phyloP scores from a whole-genome alignment of 1,140 invertebrate genomes.

The Eueides isabella region DNA sequence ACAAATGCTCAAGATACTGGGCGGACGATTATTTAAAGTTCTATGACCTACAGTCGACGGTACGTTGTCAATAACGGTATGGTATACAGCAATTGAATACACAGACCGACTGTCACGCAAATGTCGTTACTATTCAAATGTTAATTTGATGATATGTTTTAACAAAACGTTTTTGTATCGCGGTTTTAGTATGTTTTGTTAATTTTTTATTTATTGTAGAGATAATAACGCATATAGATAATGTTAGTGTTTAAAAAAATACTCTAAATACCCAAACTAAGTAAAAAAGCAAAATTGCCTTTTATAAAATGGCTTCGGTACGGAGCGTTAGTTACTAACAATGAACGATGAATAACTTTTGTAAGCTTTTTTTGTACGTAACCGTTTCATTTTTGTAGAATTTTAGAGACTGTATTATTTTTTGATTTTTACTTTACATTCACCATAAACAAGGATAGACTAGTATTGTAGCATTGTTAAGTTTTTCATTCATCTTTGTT shows the following conservation, averaged over 20 bases:
- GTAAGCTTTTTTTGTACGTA: background rate
- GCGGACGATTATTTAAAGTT: constrained; percentile 16
- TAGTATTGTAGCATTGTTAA: background rate
- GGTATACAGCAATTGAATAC: constrained; percentile 7
- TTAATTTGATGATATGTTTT: constrained; percentile 18
- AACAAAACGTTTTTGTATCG: constrained; percentile 10
- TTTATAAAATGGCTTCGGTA: background rate
- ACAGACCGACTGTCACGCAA: constrained; percentile 19
- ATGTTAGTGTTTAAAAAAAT: background rate
- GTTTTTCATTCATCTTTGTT: background rate
- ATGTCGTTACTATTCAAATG: constrained; percentile 29
- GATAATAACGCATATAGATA: background rate
- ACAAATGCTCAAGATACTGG: constrained; percentile 10
- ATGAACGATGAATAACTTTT: background rate
- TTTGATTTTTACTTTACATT: background rate
- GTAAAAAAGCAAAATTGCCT: background rate
- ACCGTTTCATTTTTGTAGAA: background rate
- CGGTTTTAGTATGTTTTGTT: background rate
- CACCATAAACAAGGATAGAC: background rate
- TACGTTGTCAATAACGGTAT: constrained; percentile 11
- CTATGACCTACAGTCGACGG: constrained; percentile 16
- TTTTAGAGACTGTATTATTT: background rate
- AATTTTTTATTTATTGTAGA: background rate
- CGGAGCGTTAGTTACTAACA: background rate
- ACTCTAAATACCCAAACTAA: background rate